Evolutionary conservation across 1,140 invertebrate species (phyloP).

Genomic region (Eumaeus atala): DNA sequence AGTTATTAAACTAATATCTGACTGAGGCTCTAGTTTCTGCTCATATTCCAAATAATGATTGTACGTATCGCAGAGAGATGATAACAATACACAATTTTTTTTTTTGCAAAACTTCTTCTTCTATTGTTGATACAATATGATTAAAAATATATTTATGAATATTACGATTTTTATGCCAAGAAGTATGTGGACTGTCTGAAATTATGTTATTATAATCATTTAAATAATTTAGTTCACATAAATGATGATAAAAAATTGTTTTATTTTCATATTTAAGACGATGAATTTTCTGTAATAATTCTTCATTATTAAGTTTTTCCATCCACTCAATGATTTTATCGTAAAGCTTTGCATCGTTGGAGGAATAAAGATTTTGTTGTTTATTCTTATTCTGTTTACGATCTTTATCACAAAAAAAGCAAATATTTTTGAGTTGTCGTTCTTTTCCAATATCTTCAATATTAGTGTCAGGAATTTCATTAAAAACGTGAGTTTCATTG

Average conservation of each 20-base stretch:
- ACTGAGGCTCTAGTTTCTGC: constrained; percentile 12
- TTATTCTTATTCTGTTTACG: no score
- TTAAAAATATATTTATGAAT: constrained; percentile 18
- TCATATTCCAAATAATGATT: constrained; percentile 15
- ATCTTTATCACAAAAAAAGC: no score
- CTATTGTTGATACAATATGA: constrained; percentile 20
- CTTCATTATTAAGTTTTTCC: constrained; percentile 18
- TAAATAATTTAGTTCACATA: constrained; percentile 19
- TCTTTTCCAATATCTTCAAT: no score
- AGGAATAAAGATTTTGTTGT: constrained; percentile 12
- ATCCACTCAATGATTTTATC: constrained; percentile 17
- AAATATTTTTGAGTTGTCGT: no score
- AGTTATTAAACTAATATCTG: constrained; percentile 15
- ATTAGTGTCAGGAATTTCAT: no score
- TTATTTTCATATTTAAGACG: constrained; percentile 8
- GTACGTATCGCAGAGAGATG: constrained; percentile 16
- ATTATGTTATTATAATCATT: constrained; percentile 21
- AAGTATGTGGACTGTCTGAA: constrained; percentile 17
- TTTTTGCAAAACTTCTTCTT: constrained; percentile 12
- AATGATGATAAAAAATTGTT: constrained; percentile 20
- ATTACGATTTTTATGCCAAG: constrained; percentile 19
- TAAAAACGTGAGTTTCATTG: no score
- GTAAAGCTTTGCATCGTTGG: constrained; percentile 15
- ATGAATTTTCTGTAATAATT: constrained; percentile 12
- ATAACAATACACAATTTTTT: constrained; percentile 14